Base-by-base conservation (phyloP, 2,113 vertebrate species). In the Lagopus muta region DNA sequence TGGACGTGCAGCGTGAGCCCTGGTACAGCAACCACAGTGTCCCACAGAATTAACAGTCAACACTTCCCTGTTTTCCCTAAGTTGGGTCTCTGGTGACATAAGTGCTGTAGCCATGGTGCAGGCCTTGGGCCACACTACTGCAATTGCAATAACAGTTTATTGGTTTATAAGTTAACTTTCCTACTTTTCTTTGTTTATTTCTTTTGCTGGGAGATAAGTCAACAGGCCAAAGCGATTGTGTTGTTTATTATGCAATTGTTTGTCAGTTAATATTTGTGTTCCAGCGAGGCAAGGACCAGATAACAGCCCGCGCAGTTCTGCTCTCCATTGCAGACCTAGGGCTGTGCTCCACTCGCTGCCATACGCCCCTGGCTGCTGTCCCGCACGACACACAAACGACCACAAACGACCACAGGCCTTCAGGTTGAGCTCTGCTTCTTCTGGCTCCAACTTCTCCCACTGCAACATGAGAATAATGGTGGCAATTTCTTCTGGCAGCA, bases 231-330 rank as follows among this genome's bases (percentile, higher is more conserved):
- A 89, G 74, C 1, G 74, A 69, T 42, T 54, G 75, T 82, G 78
- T 19, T 12, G 1, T 47, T 90, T 40, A 60, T 94, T 86, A 86
- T 65, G 75, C 91, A 94, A 91, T 64, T 89, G 65, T 92, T 91
- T 91, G 91, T 88, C 88, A 88, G 93, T 86, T 88, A 93, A 91
- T 94, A 92, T 94, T 94, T 94, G 94, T 45, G 61, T 86, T 94
- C 89, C 88, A 90, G 48, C 3, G 32, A 91, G 76, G 82, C 92
- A 94, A 95, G 91, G 89, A 86, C 57, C 91, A 74, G 75, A 25
- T 58, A 91, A 87, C 50, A 2, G 67, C 62, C 76, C 78, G 54
- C 89, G 38, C 65, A 81, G 66, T 70, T 32, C 70, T 32, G 21
- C 43, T 73, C 45, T 27, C 90, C 18, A 14, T 48, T 54, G 13